Base-by-base conservation (phyloP, 2,113 vertebrate genomes). In the Chascanopsetta lugubris region DNA sequence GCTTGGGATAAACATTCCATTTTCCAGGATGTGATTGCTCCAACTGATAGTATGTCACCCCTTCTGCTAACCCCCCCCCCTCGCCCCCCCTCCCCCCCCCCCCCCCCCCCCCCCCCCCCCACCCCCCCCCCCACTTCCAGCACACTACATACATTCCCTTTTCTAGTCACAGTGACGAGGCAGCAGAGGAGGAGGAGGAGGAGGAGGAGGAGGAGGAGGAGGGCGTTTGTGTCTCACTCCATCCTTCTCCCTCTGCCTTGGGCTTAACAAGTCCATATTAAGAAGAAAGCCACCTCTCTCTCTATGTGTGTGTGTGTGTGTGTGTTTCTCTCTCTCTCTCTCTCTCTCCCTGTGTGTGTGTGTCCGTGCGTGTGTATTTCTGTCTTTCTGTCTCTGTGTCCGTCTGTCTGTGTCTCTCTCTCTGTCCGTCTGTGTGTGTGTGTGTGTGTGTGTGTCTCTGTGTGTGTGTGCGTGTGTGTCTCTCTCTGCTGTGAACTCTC, bases 1-100 rank as follows among this genome's bases (percentile, higher is more conserved):
- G 80, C 77, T 84, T 83, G 83, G 76, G 84, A 90, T 93, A 93
- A 93, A 93, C 92, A 92, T 87, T 87, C 82, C 64, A 80, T 86
- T 83, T 73, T 85, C 84, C 79, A 85, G 84, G 62, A 75, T 87
- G 84, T 32, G 92, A 92, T 93, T 59, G 65, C 88, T 88, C 85
- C 84, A 75, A 73, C 82, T 87, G 89, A 90, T 92, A 88, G 80
- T 76, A 80, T 82, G 85, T 74, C 75, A 64, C 50, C 57, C 49
- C n/a, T n/a, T n/a, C n/a, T n/a, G n/a, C n/a, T n/a, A n/a, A n/a
- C n/a, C n/a, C n/a, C n/a, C n/a, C n/a, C n/a, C n/a, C n/a, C n/a
- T n/a, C n/a, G n/a, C n/a, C n/a, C n/a, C n/a, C n/a, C n/a, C n/a
- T n/a, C n/a, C n/a, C n/a, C n/a, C n/a, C n/a, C n/a, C n/a, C n/a